These are phyloP conservation scores for Pterocles orientalis DNA, from an alignment of 2,113 vertebrate species.

Conservation along the genomic window DNA sequence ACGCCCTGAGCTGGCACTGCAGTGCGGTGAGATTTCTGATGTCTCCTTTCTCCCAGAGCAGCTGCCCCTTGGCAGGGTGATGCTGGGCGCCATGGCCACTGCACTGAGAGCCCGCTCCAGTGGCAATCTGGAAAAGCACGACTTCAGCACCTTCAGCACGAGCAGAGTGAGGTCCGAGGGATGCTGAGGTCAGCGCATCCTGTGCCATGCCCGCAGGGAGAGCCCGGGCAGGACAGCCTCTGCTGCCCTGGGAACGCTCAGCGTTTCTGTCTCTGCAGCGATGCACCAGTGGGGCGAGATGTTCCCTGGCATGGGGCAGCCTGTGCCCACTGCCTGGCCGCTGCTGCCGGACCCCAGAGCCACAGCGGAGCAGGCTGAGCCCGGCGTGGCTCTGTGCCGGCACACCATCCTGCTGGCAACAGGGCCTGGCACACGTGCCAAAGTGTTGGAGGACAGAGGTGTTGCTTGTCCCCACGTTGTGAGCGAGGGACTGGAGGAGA, in stretches of 20 bases:
- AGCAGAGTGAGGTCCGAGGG: neutral
- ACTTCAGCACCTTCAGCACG: neutral
- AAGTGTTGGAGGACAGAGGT: neutral
- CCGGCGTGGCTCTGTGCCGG: neutral
- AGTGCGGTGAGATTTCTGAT: neutral
- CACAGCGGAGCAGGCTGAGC: neutral
- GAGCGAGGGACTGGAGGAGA: neutral
- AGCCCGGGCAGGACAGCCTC: neutral
- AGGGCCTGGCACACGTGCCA: neutral
- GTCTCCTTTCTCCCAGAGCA: neutral
- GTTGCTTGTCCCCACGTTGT: neutral
- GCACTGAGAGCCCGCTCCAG: neutral
- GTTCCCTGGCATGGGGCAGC: accelerated
- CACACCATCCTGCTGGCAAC: neutral
- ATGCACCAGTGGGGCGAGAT: accelerated
- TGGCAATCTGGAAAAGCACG: neutral
- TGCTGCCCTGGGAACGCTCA: neutral
- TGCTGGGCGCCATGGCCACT: neutral
- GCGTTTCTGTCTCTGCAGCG: accelerated
- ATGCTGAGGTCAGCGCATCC: neutral
- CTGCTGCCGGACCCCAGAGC: too few relatives aligned
- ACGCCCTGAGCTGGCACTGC: neutral
- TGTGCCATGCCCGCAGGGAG: accelerated
- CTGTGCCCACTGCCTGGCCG: accelerated
- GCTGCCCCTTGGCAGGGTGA: neutral